Conservation (phyloP, 2,113 vertebrate genomes). For the Propithecus coquereli region DNA sequence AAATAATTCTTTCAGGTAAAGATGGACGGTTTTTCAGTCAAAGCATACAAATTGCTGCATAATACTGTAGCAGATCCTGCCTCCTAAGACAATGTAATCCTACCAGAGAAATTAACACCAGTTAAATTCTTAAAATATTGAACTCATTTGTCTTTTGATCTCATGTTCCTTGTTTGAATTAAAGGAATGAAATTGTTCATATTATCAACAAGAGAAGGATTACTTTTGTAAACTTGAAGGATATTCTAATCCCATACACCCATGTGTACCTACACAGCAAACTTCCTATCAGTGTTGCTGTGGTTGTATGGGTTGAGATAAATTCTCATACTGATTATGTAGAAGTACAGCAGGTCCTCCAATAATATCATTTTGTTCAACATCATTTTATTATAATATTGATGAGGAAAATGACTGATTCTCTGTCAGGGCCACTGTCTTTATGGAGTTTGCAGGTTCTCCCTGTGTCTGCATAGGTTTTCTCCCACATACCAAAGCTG, state of each 20-base stretch:
- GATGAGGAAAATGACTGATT: neutral
- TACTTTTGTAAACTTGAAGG: neutral
- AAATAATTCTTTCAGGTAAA: neutral
- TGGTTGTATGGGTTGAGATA: neutral
- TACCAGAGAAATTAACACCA: neutral
- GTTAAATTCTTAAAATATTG: neutral
- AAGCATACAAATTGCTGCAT: neutral
- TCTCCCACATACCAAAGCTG: neutral
- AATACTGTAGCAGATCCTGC: accelerated
- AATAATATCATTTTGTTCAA: neutral
- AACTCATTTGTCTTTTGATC: neutral
- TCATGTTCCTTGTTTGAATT: neutral
- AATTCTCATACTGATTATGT: neutral
- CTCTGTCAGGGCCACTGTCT: neutral
- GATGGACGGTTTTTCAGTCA: neutral
- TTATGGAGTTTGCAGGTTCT: neutral
- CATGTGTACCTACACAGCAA: neutral
- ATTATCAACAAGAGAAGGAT: neutral
- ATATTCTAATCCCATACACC: neutral
- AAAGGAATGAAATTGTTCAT: neutral
- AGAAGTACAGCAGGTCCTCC: neutral
- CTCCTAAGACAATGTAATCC: neutral
- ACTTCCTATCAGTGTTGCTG: neutral
- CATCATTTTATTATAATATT: neutral
- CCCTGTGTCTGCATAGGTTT: neutral